Percentiles rank a stretch among this genome's conserved stretches.
Conservation (phyloP, 37 sponge, comb jelly and placozoan genomes). For the Halichondria panicea region DNA sequence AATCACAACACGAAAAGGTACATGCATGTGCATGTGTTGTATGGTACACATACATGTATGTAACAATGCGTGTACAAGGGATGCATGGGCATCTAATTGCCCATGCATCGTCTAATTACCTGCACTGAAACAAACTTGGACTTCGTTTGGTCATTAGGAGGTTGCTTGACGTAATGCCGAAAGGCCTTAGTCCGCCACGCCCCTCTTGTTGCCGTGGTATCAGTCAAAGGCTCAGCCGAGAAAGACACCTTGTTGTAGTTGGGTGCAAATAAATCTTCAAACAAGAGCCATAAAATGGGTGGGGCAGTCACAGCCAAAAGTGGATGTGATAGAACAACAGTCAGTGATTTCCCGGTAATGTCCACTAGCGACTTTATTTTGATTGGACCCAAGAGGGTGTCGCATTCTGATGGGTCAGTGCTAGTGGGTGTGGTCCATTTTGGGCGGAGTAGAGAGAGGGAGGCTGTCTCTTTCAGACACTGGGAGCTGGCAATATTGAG, state of each 20-base stretch:
- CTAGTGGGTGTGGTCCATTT: not conserved
- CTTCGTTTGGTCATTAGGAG: not conserved
- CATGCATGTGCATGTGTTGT: too few relatives aligned
- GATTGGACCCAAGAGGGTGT: conserved; percentile 57
- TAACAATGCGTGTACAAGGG: too few relatives aligned
- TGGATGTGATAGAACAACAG: conserved; percentile 31
- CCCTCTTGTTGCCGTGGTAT: not conserved
- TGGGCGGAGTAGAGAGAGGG: conserved; percentile 30
- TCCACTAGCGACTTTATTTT: conserved; percentile 33
- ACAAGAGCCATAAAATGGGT: conserved; percentile 1
- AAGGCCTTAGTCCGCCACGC: conserved; percentile 6
- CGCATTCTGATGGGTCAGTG: not conserved
- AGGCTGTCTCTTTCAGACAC: conserved; percentile 32
- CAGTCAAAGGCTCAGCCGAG: not conserved
- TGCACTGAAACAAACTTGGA: not conserved
- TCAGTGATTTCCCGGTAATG: conserved; percentile 32
- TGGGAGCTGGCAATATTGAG: conserved; percentile 27
- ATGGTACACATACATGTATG: too few relatives aligned
- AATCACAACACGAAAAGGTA: not conserved
- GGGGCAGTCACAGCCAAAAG: conserved; percentile 3
- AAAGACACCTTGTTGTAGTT: conserved; percentile 14
- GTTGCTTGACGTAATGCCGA: conserved; percentile 5
- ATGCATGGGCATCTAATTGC: too few relatives aligned
- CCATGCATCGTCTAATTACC: not conserved
- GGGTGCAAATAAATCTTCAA: conserved; percentile 23